A percentile compares a stretch with the other conserved stretches of the same genome.
phyloP scores from a whole-genome alignment of 2,888 invertebrate species.

The Anarsia innoxiella region DNA sequence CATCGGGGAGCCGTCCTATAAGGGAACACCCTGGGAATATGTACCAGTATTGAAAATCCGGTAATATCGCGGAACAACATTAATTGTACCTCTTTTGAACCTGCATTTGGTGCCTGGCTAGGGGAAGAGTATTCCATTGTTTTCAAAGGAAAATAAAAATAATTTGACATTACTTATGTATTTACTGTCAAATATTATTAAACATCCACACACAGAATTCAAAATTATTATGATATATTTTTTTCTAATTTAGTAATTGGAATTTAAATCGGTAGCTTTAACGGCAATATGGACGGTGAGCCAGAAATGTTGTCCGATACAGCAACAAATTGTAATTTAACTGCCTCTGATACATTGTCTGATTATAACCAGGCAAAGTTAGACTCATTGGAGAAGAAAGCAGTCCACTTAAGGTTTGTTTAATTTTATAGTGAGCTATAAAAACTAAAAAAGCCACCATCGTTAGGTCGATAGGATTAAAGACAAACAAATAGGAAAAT shows the following conservation, averaged over 20 bases:
- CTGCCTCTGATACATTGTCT: conserved; percentile 50
- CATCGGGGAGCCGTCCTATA: too few species aligned
- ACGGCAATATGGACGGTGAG: conserved; percentile 47
- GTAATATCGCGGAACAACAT: too few species aligned
- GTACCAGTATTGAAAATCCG: too few species aligned
- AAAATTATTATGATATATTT: conserved; percentile 49
- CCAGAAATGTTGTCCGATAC: conserved; percentile 57
- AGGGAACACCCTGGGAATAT: too few species aligned
- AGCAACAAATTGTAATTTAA: conserved; percentile 51
- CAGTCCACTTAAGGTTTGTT: conserved; percentile 56
- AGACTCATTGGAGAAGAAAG: conserved; percentile 65
- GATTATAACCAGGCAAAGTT: conserved; percentile 58
- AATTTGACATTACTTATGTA: conserved; percentile 11
- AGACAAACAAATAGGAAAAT: too few species aligned
- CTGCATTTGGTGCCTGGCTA: too few species aligned
- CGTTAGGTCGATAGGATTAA: too few species aligned
- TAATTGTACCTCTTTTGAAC: too few species aligned
- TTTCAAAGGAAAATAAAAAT: conserved; percentile 16
- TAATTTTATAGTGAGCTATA: conserved; percentile 16
- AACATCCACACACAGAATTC: conserved; percentile 24
- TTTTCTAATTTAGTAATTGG: conserved; percentile 21
- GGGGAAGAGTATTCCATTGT: conserved; percentile 13
- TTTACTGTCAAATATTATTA: conserved; percentile 13
- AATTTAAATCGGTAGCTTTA: conserved; percentile 4
- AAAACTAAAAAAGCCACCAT: too few species aligned